Percentiles rank a stretch among this genome's conserved stretches.
These are phyloP conservation scores for Falco biarmicus DNA, from an alignment of 2,797 vertebrate genomes.

Conservation along the genomic window DNA sequence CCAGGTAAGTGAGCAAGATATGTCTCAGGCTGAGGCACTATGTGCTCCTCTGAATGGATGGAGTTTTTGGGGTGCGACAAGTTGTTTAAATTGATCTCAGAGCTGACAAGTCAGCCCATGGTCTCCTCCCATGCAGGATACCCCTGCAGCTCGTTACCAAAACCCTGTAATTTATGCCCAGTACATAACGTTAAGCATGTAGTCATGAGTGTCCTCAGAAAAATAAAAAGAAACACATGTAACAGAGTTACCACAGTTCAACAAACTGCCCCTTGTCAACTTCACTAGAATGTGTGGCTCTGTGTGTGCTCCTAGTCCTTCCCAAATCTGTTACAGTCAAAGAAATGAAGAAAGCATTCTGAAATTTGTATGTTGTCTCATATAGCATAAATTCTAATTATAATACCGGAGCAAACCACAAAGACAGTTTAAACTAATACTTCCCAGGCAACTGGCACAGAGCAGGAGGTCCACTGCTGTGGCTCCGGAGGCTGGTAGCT, in stretches of 20 bases:
- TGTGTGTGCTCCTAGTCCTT: not conserved
- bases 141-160: not conserved
- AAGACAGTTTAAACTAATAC: too few species aligned
- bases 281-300: accelerated
- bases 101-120: accelerated
- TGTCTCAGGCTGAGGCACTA: accelerated
- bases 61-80: not conserved
- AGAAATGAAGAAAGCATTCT: not conserved
- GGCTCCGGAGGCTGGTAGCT: not conserved
- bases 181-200: accelerated
- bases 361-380: not conserved
- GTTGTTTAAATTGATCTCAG: not conserved
- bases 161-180: too few species aligned
- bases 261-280: not conserved
- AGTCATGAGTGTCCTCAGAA: accelerated
- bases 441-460: accelerated
- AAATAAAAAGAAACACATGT: accelerated
- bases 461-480: not conserved
- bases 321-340: not conserved
- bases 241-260: accelerated
- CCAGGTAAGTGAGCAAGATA: accelerated
- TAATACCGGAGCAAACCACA: not conserved
- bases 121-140: accelerated
- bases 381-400: not conserved
- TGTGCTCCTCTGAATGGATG: accelerated